Evolutionary conservation across 2,797 vertebrate species (phyloP).

Genomic region (Argyrosomus regius): DNA sequence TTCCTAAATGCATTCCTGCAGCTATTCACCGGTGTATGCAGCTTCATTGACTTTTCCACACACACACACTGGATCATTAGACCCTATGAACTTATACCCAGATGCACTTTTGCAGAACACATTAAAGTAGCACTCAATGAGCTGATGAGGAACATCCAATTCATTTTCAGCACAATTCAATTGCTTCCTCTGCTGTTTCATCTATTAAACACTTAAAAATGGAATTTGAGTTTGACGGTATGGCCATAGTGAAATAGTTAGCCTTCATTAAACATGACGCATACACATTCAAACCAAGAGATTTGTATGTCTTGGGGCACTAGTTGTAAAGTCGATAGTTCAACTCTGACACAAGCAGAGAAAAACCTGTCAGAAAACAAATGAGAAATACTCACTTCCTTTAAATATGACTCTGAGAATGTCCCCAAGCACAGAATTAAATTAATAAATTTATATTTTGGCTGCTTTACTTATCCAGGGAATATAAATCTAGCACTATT

Average conservation of each 20-base stretch:
- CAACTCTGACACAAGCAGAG: constrained; percentile 19
- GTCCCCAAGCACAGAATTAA: constrained; percentile 16
- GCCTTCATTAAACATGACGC: constrained; percentile 14
- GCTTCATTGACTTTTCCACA: background rate
- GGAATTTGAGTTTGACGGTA: constrained; percentile 8
- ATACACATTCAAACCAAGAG: background rate
- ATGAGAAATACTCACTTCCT: constrained; percentile 18
- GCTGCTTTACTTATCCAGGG: constrained; percentile 27
- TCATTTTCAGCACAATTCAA: constrained; percentile 29
- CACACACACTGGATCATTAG: constrained; percentile 11
- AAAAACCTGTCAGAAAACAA: constrained; percentile 12
- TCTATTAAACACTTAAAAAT: constrained; percentile 30
- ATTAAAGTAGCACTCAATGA: constrained; percentile 43
- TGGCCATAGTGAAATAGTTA: constrained; percentile 4
- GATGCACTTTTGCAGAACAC: constrained; percentile 24
- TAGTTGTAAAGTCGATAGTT: constrained; percentile 24
- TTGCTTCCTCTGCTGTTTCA: constrained; percentile 7
- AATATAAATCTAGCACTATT: constrained; percentile 35
- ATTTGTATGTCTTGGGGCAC: background rate
- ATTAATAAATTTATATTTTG: constrained; percentile 61
- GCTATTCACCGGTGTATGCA: background rate
- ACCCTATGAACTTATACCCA: constrained; percentile 24
- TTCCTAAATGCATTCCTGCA: constrained; percentile 14
- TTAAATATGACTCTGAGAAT: constrained; percentile 30
- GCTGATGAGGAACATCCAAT: constrained; percentile 21